phyloP scores from a whole-genome alignment of 2,888 invertebrate genomes.

The Drosophila atroscutellata region DNA sequence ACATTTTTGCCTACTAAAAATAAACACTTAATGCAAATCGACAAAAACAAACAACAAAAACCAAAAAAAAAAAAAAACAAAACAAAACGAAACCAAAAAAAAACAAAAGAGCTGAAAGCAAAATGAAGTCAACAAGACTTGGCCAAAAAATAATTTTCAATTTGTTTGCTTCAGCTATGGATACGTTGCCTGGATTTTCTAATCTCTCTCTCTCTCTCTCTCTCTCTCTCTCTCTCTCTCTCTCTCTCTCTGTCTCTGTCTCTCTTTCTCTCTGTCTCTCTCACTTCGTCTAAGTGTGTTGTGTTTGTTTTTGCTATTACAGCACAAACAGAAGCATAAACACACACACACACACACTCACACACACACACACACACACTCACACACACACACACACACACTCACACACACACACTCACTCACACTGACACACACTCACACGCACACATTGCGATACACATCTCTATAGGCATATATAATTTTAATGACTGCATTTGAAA shows the following conservation, averaged over 20 bases:
- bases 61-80: slow-evolving; percentile 18
- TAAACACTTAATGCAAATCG: slow-evolving; percentile 70
- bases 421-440: slow-evolving; percentile 14
- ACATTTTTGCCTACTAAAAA: slow-evolving; percentile 66
- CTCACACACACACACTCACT: slow-evolving; percentile 18
- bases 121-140: slow-evolving; percentile 55
- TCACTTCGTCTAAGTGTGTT: neutral
- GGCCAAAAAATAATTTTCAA: slow-evolving; percentile 40
- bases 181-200: slow-evolving; percentile 6
- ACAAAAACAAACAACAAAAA: slow-evolving; percentile 30
- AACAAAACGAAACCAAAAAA: slow-evolving; percentile 23
- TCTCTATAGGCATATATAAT: slow-evolving; percentile 41
- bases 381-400: neutral
- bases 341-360: slow-evolving; percentile 7
- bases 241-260: neutral
- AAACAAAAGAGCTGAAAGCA: slow-evolving; percentile 38
- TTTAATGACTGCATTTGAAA: slow-evolving; percentile 44
- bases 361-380: neutral
- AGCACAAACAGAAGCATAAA: slow-evolving; percentile 35
- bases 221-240: neutral
- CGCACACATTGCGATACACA: slow-evolving; percentile 18
- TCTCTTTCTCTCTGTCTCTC: neutral
- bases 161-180: slow-evolving; percentile 46
- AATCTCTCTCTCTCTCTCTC: neutral
- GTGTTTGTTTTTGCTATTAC: slow-evolving; percentile 53